Conservation (phyloP, 2,113 vertebrate species). For the Mus spicilegus region DNA sequence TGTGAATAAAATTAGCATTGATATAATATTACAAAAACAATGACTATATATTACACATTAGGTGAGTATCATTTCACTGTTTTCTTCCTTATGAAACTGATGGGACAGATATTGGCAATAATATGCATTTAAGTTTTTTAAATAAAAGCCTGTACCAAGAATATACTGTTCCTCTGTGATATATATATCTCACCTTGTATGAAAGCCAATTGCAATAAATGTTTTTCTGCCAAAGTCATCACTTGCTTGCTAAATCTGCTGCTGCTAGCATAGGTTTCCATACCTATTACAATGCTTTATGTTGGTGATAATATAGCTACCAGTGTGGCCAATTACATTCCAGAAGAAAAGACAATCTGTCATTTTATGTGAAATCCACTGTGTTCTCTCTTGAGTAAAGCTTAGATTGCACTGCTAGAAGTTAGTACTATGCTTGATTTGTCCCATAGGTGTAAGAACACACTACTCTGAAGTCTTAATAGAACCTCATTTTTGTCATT, state of each 20-base stretch:
- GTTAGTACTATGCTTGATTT: slow-evolving; percentile 46
- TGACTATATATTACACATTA: slow-evolving; percentile 63
- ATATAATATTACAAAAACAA: slow-evolving; percentile 70
- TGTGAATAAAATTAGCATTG: slow-evolving; percentile 81
- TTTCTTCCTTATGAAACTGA: slow-evolving; percentile 46
- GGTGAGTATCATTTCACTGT: slow-evolving; percentile 9
- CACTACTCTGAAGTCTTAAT: slow-evolving; percentile 21
- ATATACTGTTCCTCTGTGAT: not conserved
- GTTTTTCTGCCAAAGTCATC: slow-evolving; percentile 24
- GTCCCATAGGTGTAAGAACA: slow-evolving; percentile 13
- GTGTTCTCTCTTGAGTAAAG: not conserved
- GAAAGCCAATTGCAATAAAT: slow-evolving; percentile 20
- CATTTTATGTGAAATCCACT: slow-evolving; percentile 38
- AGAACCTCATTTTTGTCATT: slow-evolving; percentile 63
- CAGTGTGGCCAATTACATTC: slow-evolving; percentile 49
- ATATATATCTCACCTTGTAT: not conserved
- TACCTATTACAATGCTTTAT: slow-evolving; percentile 48
- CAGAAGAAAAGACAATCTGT: slow-evolving; percentile 3
- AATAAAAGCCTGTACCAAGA: not conserved
- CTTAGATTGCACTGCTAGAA: slow-evolving; percentile 67
- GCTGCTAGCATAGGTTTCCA: slow-evolving; percentile 50
- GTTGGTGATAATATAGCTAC: slow-evolving; percentile 46
- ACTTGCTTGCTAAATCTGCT: slow-evolving; percentile 55
- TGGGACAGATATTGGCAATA: slow-evolving; percentile 44
- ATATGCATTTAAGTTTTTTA: slow-evolving; percentile 16